These are phyloP conservation scores for Acanthis flammea DNA, from an alignment of 2,797 vertebrate species.

Conservation along the genomic window DNA sequence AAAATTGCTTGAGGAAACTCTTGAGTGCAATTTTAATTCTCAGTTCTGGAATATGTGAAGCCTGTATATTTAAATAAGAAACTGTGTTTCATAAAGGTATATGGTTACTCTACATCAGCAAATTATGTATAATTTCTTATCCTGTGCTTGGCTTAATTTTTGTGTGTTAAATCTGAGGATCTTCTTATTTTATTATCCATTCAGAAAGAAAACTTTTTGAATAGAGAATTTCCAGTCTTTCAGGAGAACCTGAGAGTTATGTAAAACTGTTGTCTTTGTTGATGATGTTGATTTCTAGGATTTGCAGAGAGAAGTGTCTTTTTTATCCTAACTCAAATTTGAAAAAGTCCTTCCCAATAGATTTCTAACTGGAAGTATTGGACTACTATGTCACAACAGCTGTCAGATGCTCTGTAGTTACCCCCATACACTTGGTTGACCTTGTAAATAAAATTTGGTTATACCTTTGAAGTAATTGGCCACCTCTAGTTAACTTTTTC, in stretches of 20 bases:
- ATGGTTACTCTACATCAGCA: background rate
- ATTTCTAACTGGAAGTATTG: background rate
- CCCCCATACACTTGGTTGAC: background rate
- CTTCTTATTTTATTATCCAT: background rate
- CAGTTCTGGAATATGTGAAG: background rate
- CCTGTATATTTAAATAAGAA: background rate
- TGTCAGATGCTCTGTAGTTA: conserved; percentile 25
- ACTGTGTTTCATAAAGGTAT: background rate
- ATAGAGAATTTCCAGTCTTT: background rate
- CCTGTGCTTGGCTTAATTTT: background rate
- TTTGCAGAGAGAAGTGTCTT: background rate
- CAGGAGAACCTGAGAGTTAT: background rate
- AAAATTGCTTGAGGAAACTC: background rate
- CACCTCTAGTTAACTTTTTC: background rate
- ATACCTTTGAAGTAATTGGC: conserved; percentile 21
- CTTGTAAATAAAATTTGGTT: conserved; percentile 2
- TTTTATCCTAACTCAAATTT: background rate
- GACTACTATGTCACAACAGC: background rate
- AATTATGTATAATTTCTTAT: background rate
- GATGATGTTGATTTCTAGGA: background rate
- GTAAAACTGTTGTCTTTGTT: background rate
- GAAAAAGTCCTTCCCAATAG: background rate
- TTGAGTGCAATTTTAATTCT: background rate
- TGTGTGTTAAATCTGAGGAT: background rate
- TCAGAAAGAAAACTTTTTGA: background rate